A percentile compares a stretch with the other conserved stretches of the same genome.
phyloP scores from a whole-genome alignment of 2,888 invertebrate species.

The Mesodorylaimus sp. region DNA sequence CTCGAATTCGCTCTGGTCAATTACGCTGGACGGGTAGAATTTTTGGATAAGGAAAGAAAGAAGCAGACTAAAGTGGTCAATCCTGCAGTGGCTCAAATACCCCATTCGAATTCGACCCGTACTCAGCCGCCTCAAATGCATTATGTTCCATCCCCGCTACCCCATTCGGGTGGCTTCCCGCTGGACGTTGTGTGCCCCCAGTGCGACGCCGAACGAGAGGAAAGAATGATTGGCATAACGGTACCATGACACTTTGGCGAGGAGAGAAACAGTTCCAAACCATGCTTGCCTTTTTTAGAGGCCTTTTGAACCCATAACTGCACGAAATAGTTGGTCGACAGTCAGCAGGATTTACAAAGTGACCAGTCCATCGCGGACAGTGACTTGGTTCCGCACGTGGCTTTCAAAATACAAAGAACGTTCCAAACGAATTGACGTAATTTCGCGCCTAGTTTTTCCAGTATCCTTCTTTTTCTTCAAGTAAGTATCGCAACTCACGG shows the following conservation, averaged over 20 bases:
- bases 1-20: constrained; percentile 90
- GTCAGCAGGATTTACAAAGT: too few species aligned
- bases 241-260: neutral
- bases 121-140: too few species aligned
- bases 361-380: too few species aligned
- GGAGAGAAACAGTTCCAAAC: too few species aligned
- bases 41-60: constrained; percentile 8
- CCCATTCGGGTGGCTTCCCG: neutral
- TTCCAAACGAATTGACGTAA: constrained; percentile 11
- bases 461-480: constrained; percentile 10
- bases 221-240: neutral
- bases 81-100: neutral
- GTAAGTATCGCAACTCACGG: too few species aligned
- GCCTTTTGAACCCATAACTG: too few species aligned
- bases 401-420: constrained; percentile 6
- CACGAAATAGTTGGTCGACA: too few species aligned
- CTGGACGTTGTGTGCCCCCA: neutral
- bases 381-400: neutral
- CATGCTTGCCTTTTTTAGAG: neutral
- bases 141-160: too few species aligned
- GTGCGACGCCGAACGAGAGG: neutral
- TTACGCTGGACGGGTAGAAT: constrained; percentile 74
- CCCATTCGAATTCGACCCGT: neutral
- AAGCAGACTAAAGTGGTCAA: neutral
- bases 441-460: constrained; percentile 10